Evolutionary conservation across 2,888 invertebrate genomes (phyloP).

Genomic region (Megalurothrips usitatus): DNA sequence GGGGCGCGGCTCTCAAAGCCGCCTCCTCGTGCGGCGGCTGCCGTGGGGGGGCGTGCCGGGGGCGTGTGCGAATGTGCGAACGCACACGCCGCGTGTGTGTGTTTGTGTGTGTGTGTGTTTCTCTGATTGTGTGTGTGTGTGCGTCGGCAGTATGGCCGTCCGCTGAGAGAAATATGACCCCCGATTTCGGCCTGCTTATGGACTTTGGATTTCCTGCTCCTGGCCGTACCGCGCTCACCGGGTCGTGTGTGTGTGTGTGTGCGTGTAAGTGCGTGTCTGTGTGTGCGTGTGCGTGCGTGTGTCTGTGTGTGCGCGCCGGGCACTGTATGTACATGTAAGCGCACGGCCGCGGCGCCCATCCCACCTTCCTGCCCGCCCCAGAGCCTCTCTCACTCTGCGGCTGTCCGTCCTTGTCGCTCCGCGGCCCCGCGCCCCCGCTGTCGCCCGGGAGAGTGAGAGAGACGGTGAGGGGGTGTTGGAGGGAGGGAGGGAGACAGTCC

Average conservation of each 20-base stretch:
- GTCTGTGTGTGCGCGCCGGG: no score
- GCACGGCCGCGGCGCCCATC: not conserved
- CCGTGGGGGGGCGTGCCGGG: no score
- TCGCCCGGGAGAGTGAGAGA: no score
- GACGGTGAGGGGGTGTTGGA: not conserved
- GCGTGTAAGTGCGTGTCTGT: no score
- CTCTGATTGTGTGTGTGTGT: not conserved
- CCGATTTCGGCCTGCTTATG: not conserved
- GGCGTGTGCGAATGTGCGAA: not conserved
- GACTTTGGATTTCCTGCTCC: conserved; percentile 18
- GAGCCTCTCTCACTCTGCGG: not conserved
- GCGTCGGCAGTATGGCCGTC: not conserved
- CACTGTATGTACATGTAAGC: no score
- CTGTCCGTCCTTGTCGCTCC: not conserved
- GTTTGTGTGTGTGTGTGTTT: not conserved
- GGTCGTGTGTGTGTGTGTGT: not conserved
- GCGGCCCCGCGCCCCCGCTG: not conserved
- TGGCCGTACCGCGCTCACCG: not conserved
- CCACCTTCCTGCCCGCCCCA: not conserved
- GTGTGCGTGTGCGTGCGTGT: no score
- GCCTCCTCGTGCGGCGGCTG: no score
- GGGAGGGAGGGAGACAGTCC: not conserved
- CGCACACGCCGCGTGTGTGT: not conserved
- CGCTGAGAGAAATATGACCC: not conserved
- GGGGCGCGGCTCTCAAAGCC: no score